phyloP scores from a whole-genome alignment of 2,797 vertebrate species.

The Threskiornis aethiopicus region DNA sequence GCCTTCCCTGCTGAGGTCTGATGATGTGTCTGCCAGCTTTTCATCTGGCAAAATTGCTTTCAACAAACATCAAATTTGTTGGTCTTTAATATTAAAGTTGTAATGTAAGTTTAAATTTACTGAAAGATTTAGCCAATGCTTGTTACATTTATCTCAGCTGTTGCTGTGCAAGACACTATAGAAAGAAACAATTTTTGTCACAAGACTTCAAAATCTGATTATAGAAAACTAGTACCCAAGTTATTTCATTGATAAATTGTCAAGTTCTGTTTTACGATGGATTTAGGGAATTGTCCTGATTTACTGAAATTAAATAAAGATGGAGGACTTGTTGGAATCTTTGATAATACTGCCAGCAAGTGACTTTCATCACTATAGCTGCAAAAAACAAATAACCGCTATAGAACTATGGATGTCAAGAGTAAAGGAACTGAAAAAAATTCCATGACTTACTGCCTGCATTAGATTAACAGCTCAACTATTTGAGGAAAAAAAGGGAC shows the following conservation, averaged over 20 bases:
- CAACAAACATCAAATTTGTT: not conserved
- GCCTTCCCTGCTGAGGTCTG: rapidly evolving
- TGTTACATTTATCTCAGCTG: not conserved
- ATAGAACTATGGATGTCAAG: not conserved
- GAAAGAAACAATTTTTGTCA: not conserved
- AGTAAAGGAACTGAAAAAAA: not conserved
- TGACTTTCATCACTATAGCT: not conserved
- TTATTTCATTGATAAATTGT: not conserved
- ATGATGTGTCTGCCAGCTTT: not conserved
- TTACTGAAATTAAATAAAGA: conserved; percentile 13
- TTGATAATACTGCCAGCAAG: not conserved
- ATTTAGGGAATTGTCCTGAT: not conserved
- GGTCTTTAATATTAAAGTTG: not conserved
- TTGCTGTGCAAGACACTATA: not conserved
- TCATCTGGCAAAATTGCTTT: not conserved
- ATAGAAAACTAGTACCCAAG: not conserved
- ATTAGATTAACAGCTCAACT: not conserved
- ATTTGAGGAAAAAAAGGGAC: not conserved
- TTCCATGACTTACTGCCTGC: not conserved
- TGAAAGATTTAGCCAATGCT: not conserved
- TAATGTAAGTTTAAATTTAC: not conserved
- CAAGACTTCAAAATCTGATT: not conserved
- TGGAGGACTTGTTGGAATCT: not conserved
- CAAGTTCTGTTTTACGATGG: not conserved
- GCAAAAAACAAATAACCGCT: not conserved